Evolutionary conservation across 2,113 vertebrate genomes (phyloP), one percentile per base, ranked within the genome.

Genomic region (Rhinogobius similis): DNA sequence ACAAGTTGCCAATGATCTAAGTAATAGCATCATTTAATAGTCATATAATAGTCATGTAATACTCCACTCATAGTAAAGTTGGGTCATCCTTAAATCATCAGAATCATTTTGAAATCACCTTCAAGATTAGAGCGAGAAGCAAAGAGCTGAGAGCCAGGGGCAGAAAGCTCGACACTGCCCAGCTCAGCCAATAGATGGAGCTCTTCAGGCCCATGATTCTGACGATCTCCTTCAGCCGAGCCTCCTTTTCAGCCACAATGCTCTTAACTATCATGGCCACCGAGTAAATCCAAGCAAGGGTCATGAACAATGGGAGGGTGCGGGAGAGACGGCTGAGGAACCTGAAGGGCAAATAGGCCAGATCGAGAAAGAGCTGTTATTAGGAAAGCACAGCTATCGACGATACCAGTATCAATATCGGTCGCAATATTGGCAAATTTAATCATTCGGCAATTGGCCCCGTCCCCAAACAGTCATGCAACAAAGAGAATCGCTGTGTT

Each of bases 211-310:
- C 98, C 96, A 97, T 98, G 84, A 98, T 98, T 71, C 92, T 90
- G 94, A 99, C 93, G 0, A 95, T 98, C 89, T 99, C 98, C 87
- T 97, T 99, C 68, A 99, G 92, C 23, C 96, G 93, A 0, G 95
- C 94, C 85, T 99, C 98, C 83, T 99, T 99, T 89, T 99, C 97
- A 0, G 93, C 93, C 0, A 99, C 97, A 3, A 99, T 94, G 16
- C 93, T 91, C 76, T 99, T 98, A 74, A 99, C 89, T 69, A 97
- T 96, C 72, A 98, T 93, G 61, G 98, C 97, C 86, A 98, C 97
- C 0, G 97, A 96, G 87, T 96, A 99, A 75, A 99, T 96, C 97
- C 97, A 99, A 26, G 97, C 95, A 89, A 99, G 84, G 0, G 95
- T 98, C 94, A 99, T 95, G 89, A 95, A 99, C 24, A 99, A 91